Evolutionary conservation across 2,113 vertebrate genomes (phyloP), one percentile per base, ranked within the genome.

Genomic region (Pollachius pollachius): DNA sequence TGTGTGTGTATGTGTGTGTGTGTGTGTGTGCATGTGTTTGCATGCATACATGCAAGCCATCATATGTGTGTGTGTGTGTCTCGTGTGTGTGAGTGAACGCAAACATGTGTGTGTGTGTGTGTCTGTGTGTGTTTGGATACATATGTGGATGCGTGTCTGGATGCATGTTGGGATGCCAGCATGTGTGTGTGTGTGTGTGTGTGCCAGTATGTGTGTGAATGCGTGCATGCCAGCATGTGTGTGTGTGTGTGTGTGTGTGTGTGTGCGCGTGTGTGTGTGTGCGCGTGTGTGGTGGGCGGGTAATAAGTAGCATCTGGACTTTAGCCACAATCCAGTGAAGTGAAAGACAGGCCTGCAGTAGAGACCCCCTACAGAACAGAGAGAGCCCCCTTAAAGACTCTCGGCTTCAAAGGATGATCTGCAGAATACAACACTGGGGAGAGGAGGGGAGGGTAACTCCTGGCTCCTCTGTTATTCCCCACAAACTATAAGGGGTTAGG

Each of bases 271-370:
- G 57, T 67, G 23, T 30, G 68, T 62, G 25, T 64, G 64, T 70
- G 23, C 66, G 60, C 67, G 66, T 69, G 76, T 74, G 70, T 65
- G 30, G 63, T 60, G 64, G 64, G 72, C 76, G 71, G 74, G 70
- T 87, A 87, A 89, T 86, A 84, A 72, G 65, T 69, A 82, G 72
- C 87, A 87, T 77, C 84, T 86, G 87, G 63, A 67, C 77, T 82
- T 79, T 70, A 78, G 78, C 69, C 62, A 74, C 70, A 73, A 15
- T 25, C 3, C 62, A 37, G 62, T 64, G 17, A 2, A 64, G 62
- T 61, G 19, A 12, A 61, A 21, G 4, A 23, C 59, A 18, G n/a
- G 18, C 18, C 59, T 21, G 11, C 62, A 64, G 62, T 64, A 9
- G 5, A 64, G 62, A 34, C 25, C 62, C 60, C 70, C 58, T 69